A percentile compares a stretch with the other conserved stretches of the same genome.
phyloP scores from a whole-genome alignment of 2,888 invertebrate species.

The Physocephala rufipes region DNA sequence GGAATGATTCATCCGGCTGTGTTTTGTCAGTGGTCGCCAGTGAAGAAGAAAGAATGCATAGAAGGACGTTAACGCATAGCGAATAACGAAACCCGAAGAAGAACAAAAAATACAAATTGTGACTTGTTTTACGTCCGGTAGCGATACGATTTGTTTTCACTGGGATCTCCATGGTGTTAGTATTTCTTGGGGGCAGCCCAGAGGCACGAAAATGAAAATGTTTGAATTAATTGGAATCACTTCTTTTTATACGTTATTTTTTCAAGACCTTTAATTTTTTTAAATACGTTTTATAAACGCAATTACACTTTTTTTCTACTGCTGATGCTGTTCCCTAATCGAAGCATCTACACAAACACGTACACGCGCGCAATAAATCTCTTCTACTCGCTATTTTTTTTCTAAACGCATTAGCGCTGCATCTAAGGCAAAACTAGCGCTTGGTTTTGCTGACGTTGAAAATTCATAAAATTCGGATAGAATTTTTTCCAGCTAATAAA shows the following conservation, averaged over 20 bases:
- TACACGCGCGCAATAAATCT: not conserved
- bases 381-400: not conserved
- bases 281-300: no score
- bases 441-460: slow-evolving; percentile 33
- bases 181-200: not conserved
- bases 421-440: not conserved
- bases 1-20: slow-evolving; percentile 50
- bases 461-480: not conserved
- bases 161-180: not conserved
- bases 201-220: not conserved
- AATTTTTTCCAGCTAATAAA: not conserved
- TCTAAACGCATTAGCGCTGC: not conserved
- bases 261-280: no score
- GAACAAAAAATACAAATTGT: not conserved
- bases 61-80: not conserved
- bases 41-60: not conserved
- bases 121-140: no score
- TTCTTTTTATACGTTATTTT: not conserved
- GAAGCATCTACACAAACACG: slow-evolving; percentile 1
- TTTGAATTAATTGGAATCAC: not conserved
- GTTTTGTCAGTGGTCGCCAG: slow-evolving; percentile 42
- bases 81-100: not conserved
- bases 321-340: not conserved
- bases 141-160: not conserved
- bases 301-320: no score